Percentiles rank a stretch among this genome's conserved stretches.
Evolutionary conservation across 2,888 invertebrate species (phyloP).

Genomic region (Tolmerus cingulatus): DNA sequence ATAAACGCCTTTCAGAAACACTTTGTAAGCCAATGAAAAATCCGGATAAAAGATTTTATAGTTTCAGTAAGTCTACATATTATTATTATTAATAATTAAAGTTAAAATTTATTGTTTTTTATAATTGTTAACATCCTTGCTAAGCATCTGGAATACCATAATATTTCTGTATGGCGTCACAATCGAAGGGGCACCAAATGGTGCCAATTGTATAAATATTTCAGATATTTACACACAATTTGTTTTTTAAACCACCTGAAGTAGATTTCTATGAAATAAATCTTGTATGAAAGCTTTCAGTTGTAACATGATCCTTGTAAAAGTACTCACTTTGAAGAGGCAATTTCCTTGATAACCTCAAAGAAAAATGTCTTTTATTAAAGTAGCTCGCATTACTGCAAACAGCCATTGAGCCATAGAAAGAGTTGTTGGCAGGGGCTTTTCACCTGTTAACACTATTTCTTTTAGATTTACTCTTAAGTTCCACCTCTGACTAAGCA

Average conservation of each 20-base stretch:
- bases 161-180: not conserved
- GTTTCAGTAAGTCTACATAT: too few relatives aligned
- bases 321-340: not conserved
- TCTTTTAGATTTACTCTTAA: not conserved
- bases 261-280: too few relatives aligned
- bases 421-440: not conserved
- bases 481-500: not conserved
- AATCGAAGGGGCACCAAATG: not conserved
- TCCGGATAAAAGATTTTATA: too few relatives aligned
- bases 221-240: too few relatives aligned
- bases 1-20: not conserved
- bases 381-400: not conserved
- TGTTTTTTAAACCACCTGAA: not conserved
- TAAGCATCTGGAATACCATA: too few relatives aligned
- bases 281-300: not conserved
- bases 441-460: not conserved
- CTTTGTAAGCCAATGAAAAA: too few relatives aligned
- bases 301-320: not conserved
- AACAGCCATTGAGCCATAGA: not conserved
- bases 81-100: too few relatives aligned
- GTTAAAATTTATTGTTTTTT: too few relatives aligned
- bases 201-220: too few relatives aligned
- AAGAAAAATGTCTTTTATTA: not conserved
- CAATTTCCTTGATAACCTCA: not conserved
- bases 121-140: too few relatives aligned